Evolutionary conservation across 2,113 vertebrate genomes (phyloP).

Genomic region (Micromys minutus): DNA sequence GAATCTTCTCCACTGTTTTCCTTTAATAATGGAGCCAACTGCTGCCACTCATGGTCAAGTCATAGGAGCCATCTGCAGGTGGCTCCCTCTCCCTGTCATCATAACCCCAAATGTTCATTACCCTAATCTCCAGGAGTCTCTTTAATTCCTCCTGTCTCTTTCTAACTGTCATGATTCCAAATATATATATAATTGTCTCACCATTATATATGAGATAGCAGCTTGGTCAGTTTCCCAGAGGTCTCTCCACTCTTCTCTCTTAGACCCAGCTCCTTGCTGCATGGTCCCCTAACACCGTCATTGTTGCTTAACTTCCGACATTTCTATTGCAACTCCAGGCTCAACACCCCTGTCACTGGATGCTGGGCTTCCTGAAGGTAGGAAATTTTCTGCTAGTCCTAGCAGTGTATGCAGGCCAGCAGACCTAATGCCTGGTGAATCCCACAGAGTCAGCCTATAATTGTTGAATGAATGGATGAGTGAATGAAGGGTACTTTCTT

Average conservation of each 20-base stretch:
- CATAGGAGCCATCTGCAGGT: neutral
- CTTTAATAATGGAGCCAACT: neutral
- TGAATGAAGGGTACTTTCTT: constrained; percentile 4
- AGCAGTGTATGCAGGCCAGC: neutral
- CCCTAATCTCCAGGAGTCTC: neutral
- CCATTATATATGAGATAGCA: too few relatives aligned
- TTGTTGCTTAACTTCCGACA: neutral
- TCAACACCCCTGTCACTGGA: neutral
- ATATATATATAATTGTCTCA: too few relatives aligned
- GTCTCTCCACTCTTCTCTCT: neutral
- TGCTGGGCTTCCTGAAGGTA: neutral
- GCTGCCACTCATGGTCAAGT: neutral
- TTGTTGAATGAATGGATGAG: neutral
- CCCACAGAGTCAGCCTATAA: neutral
- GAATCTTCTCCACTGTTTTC: neutral
- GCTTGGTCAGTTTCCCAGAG: neutral
- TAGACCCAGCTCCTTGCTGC: too few relatives aligned
- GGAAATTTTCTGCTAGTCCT: neutral
- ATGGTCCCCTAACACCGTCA: neutral
- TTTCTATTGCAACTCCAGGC: neutral
- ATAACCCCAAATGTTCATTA: neutral
- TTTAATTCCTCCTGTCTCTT: neutral
- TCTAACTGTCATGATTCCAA: neutral
- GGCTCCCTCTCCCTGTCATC: fast-evolving
- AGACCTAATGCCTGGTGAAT: neutral